Base-by-base conservation (phyloP, 1,140 invertebrate species). In the Megalopta genalis region DNA sequence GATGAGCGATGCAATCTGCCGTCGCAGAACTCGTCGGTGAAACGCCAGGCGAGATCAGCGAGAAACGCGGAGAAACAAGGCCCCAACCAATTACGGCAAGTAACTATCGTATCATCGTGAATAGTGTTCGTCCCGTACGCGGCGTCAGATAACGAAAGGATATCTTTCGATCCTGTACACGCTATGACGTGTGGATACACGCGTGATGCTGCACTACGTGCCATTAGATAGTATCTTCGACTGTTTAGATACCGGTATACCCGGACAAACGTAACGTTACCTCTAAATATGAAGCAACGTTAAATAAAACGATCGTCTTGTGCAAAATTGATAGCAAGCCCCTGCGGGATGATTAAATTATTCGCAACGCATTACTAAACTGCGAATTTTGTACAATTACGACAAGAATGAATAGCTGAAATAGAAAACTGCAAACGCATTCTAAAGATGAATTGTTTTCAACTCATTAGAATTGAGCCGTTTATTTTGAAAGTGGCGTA, bases 61-160 rank as follows among this genome's bases (percentile, higher is more conserved):
- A 73, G 62, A 79, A 77, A 70, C 68, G 54, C 57, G 57, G 37
- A 57, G 64, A 79, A 84, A 75, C 73, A 75, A 77, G 64, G 70
- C 65, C 59, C 72, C 80, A 62, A 87, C 85, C 85, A 87, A 86
- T 87, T 86, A 86, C 77, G 60, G 71, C 63, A 37, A 78, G 75
- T 77, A 85, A 85, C 85, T 85, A 87, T 85, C 85, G 85, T 87
- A 87, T 87, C 78, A 74, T 63, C 65, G 49, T 69, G 66, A 83
- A 54, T 79, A 76, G 85, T 87, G 76, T 87, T 57, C 77, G 59
- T 46, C 39, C 67, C 54, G 57, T 80, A 65, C 63, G 46, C 59
- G 49, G 21, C 14, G 49, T 39, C 21, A 85, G 78, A 84, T 81
- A 64, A 46, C 63, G 27, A 67, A 57, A 27, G 57, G 54, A 77